Conservation (phyloP, 2,797 vertebrate species). For the Momotus momota region DNA sequence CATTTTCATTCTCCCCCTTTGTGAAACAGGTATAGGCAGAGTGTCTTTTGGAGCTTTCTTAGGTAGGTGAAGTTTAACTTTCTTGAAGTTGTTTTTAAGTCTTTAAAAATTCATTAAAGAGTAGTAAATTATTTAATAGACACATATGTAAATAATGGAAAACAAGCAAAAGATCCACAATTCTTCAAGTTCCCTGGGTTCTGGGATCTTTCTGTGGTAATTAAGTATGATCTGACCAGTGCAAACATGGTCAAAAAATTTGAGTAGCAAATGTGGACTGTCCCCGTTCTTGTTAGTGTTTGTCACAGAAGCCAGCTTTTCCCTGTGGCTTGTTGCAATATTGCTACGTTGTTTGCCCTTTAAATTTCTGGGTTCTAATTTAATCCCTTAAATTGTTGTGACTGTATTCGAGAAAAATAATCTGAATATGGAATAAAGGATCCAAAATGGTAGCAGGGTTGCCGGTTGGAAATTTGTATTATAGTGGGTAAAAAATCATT, state of each 20-base stretch:
- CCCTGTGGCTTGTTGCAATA: not conserved
- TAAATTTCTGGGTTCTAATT: not conserved
- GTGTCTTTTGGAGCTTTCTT: slow-evolving; percentile 93
- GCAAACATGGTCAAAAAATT: not conserved
- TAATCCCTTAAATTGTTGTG: not conserved
- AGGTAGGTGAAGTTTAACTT: slow-evolving; percentile 84
- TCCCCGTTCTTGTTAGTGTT: not conserved
- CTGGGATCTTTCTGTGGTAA: not conserved
- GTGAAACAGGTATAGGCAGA: slow-evolving; percentile 89
- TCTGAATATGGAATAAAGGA: not conserved
- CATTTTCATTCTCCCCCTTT: slow-evolving; percentile 53
- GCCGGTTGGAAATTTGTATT: not conserved
- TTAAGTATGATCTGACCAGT: not conserved
- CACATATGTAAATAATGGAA: not conserved
- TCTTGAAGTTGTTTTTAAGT: not conserved
- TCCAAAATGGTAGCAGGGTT: not conserved
- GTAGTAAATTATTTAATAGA: not conserved
- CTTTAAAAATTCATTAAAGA: not conserved
- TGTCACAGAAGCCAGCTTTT: not conserved
- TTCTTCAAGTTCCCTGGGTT: not conserved
- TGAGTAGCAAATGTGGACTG: not conserved
- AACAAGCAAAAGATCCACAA: not conserved
- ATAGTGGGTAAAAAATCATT: not conserved
- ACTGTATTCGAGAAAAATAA: not conserved
- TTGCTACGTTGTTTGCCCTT: not conserved